Evolutionary conservation across 1,140 invertebrate genomes (phyloP).

Genomic region (Drosophila ohnishii): DNA sequence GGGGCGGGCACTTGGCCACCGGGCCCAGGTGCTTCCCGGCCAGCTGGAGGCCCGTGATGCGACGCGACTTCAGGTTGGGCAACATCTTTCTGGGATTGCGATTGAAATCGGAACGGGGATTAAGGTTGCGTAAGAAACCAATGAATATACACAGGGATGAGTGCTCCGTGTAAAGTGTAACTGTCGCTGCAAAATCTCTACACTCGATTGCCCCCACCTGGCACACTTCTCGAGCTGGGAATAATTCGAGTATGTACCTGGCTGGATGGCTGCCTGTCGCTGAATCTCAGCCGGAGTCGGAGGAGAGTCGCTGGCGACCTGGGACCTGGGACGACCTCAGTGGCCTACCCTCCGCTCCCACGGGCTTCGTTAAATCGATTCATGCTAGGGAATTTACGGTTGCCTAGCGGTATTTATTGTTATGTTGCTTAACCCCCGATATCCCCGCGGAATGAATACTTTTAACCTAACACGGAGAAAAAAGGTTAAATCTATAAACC

Average conservation of each 20-base stretch:
- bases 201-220: constrained; percentile 40
- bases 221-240: constrained; percentile 61
- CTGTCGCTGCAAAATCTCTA: constrained; percentile 36
- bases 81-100: constrained; percentile 58
- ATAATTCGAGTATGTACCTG: constrained; percentile 51
- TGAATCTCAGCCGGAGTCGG: constrained; percentile 37
- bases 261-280: constrained; percentile 52
- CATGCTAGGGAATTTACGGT: constrained; percentile 78
- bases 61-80: constrained; percentile 72
- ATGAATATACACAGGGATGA: constrained; percentile 1
- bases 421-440: constrained; percentile 51
- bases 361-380: constrained; percentile 76
- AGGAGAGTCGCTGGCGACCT: constrained; percentile 36
- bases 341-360: constrained; percentile 22
- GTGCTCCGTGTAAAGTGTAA: constrained; percentile 13
- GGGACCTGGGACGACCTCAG: constrained; percentile 23
- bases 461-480: constrained; percentile 10
- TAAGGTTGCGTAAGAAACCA: constrained; percentile 60
- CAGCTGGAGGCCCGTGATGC: constrained; percentile 72
- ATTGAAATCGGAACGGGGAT: background rate
- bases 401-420: constrained; percentile 81
- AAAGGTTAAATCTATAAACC: background rate
- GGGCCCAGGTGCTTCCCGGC: constrained; percentile 83
- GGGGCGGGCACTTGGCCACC: constrained; percentile 84
- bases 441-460: background rate